Conservation (phyloP, 2,113 vertebrate genomes). For the Pterocles orientalis region DNA sequence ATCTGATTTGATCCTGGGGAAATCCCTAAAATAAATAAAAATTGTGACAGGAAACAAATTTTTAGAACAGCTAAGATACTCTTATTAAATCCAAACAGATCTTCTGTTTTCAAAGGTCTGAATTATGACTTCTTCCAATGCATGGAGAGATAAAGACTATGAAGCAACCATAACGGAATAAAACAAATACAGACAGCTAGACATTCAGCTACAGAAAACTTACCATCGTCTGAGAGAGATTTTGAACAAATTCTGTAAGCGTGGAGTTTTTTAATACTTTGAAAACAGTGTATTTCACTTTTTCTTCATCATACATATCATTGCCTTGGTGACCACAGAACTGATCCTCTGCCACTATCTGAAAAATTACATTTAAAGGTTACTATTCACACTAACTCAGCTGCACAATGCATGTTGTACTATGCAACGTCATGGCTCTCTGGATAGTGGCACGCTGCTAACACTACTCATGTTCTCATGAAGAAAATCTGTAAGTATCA, state of each 20-base stretch:
- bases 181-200: not conserved
- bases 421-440: not conserved
- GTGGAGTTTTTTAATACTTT: conserved; percentile 98
- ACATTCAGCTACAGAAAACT: conserved; percentile 43
- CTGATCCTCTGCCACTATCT: conserved; percentile 99
- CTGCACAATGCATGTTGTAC: not conserved
- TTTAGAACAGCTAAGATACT: not conserved
- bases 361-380: conserved; percentile 20
- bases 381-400: not conserved
- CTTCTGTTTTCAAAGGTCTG: not conserved
- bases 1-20: conserved; percentile 97
- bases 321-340: conserved; percentile 99
- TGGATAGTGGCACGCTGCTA: not conserved
- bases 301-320: conserved; percentile 99
- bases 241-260: conserved; percentile 95
- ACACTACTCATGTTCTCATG: not conserved
- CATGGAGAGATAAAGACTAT: not conserved
- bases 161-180: not conserved
- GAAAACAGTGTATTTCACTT: conserved; percentile 98
- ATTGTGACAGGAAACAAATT: not conserved
- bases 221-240: conserved; percentile 99
- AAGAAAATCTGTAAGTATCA: not conserved
- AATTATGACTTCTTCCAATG: not conserved
- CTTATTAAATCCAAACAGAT: not conserved
- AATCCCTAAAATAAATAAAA: conserved; percentile 84